phyloP scores from a whole-genome alignment of 1,140 invertebrate genomes.

The Caenorhabditis briggsae region DNA sequence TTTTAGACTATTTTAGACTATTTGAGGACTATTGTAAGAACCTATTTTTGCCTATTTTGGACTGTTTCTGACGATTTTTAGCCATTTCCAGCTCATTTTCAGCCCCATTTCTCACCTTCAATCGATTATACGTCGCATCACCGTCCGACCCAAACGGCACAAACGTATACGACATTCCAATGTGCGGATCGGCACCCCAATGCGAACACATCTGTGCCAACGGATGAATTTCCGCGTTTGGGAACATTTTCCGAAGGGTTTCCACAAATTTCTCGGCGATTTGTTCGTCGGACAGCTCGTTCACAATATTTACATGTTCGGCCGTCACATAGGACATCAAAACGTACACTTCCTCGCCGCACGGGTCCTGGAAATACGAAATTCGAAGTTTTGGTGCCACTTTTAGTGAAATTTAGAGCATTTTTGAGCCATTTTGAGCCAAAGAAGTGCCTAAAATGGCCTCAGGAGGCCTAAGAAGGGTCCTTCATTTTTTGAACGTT shows the following conservation, averaged over 20 bases:
- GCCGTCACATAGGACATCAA: constrained; percentile 79
- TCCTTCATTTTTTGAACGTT: too few relatives aligned
- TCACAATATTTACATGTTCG: constrained; percentile 74
- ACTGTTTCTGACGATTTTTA: too few relatives aligned
- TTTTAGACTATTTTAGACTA: too few relatives aligned
- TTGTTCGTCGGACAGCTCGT: constrained; percentile 77
- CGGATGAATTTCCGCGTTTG: constrained; percentile 76
- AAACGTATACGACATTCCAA: constrained; percentile 79
- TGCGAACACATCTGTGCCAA: constrained; percentile 78
- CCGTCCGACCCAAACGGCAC: constrained; percentile 78
- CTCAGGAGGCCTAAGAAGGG: too few relatives aligned
- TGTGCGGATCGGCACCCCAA: constrained; percentile 78
- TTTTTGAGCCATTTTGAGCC: too few relatives aligned
- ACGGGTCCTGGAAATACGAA: constrained; percentile 26
- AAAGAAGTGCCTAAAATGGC: constrained; percentile 29
- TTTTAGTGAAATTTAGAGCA: too few relatives aligned
- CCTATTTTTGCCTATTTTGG: too few relatives aligned
- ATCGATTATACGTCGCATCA: constrained; percentile 78
- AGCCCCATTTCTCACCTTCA: constrained; percentile 39
- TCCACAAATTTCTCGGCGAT: constrained; percentile 77
- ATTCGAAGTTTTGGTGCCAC: background rate
- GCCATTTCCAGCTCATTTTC: background rate
- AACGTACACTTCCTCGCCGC: constrained; percentile 70
- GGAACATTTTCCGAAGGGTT: constrained; percentile 73
- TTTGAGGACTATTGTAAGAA: too few relatives aligned